These are phyloP conservation scores for Dasysyrphus tricinctus DNA, from an alignment of 2,888 invertebrate genomes.

Conservation along the genomic window DNA sequence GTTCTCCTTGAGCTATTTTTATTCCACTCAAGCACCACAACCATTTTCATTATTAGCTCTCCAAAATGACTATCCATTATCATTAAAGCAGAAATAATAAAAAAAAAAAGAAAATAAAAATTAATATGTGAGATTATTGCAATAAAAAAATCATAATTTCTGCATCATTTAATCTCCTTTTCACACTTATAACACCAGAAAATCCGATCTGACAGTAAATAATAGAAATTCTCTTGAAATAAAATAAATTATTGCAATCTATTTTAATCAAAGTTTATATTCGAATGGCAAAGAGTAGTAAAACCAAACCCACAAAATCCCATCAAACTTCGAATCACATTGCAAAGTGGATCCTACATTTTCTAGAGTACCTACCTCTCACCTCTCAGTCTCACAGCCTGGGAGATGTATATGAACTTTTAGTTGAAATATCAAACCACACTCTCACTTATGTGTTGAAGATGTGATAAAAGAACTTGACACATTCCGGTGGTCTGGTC, in stretches of 20 bases:
- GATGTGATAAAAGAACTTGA: slow-evolving; percentile 32
- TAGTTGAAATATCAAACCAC: slow-evolving; percentile 33
- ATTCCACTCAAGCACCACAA: background rate
- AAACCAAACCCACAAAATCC: slow-evolving; percentile 20
- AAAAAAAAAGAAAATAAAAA: background rate
- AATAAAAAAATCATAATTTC: slow-evolving; percentile 22
- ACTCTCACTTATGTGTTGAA: background rate
- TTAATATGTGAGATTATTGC: slow-evolving; percentile 1
- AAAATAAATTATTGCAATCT: slow-evolving; percentile 39
- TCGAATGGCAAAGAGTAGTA: background rate
- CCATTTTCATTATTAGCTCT: background rate
- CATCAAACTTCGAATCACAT: slow-evolving; percentile 43
- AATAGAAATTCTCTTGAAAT: no score
- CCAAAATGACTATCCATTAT: background rate
- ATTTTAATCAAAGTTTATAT: slow-evolving; percentile 52
- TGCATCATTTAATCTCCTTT: slow-evolving; percentile 3
- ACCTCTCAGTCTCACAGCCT: background rate
- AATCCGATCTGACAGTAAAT: slow-evolving; percentile 10
- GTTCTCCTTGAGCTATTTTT: background rate
- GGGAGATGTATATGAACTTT: slow-evolving; percentile 18
- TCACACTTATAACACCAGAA: background rate
- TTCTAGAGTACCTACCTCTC: background rate
- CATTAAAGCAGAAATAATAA: slow-evolving; percentile 14
- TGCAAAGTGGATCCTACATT: slow-evolving; percentile 26
- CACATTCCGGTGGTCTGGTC: background rate